These are phyloP conservation scores for Pogonus chalceus DNA, from an alignment of 1,140 invertebrate genomes.

Conservation along the genomic window DNA sequence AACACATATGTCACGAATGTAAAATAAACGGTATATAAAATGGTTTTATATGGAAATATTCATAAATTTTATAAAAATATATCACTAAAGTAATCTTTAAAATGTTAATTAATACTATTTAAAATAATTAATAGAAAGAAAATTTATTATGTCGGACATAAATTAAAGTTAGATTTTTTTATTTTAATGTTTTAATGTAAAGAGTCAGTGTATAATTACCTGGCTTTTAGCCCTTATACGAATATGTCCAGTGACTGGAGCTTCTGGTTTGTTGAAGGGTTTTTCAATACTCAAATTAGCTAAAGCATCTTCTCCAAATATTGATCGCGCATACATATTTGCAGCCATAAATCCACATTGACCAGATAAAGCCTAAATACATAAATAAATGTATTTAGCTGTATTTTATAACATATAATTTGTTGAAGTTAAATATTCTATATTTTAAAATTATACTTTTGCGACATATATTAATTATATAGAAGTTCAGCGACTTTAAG, in stretches of 20 bases:
- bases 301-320: conserved; percentile 97
- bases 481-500: too few species aligned
- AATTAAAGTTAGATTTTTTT: too few species aligned
- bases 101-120: not conserved
- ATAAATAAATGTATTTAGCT: conserved; percentile 15
- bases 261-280: conserved; percentile 73
- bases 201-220: conserved; percentile 38
- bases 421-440: not conserved
- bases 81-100: too few species aligned
- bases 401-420: conserved; percentile 10
- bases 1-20: too few species aligned
- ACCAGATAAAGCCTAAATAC: conserved; percentile 70
- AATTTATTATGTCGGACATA: not conserved
- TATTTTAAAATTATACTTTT: too few species aligned
- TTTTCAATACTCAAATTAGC: conserved; percentile 98
- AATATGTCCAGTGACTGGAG: conserved; percentile 91
- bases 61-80: too few species aligned
- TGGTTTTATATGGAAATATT: too few species aligned
- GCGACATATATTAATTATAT: too few species aligned
- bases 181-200: too few species aligned
- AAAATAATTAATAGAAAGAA: not conserved
- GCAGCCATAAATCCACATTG: conserved; percentile 99
- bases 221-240: conserved; percentile 96
- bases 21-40: too few species aligned
- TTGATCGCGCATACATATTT: conserved; percentile 97